Percentiles rank a stretch among this genome's conserved stretches.
These are phyloP conservation scores for Hypomecis punctinalis DNA, from an alignment of 2,888 invertebrate genomes.

Conservation along the genomic window DNA sequence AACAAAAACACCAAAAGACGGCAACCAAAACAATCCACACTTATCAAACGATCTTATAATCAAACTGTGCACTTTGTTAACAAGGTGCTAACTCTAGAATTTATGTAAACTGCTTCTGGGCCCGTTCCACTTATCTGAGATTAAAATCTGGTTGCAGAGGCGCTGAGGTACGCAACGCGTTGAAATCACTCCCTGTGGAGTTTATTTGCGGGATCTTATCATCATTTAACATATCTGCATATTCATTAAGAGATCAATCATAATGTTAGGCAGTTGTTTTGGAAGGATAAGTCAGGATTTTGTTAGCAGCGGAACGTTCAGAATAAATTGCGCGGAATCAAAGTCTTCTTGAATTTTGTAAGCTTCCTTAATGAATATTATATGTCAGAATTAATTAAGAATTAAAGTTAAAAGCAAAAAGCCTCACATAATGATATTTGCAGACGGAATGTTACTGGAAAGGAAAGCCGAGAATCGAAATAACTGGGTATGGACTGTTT, in stretches of 20 bases:
- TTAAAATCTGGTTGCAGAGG: constrained; percentile 77
- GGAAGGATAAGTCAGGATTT: constrained; percentile 34
- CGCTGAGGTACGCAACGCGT: constrained; percentile 65
- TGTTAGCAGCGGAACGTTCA: constrained; percentile 22
- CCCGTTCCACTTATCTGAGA: constrained; percentile 80
- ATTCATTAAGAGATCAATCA: constrained; percentile 83
- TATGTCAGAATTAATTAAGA: not conserved
- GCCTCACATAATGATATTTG: too few relatives aligned
- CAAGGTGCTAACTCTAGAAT: constrained; percentile 82
- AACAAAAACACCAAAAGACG: constrained; percentile 39
- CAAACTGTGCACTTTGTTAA: constrained; percentile 81
- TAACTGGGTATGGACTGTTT: too few relatives aligned
- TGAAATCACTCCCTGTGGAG: constrained; percentile 80
- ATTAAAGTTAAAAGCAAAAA: too few relatives aligned
- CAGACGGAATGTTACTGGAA: too few relatives aligned
- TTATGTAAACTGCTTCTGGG: constrained; percentile 82
- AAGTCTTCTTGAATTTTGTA: not conserved
- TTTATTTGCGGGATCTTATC: constrained; percentile 79
- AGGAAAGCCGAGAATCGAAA: too few relatives aligned
- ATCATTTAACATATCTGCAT: constrained; percentile 80
- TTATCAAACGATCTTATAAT: constrained; percentile 77
- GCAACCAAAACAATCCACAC: constrained; percentile 54
- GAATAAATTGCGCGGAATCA: constrained; percentile 33
- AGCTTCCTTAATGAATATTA: constrained; percentile 7
- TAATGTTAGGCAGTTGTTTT: constrained; percentile 56